These are phyloP conservation scores for Achlya flavicornis DNA, from an alignment of 2,888 invertebrate species.

Conservation along the genomic window DNA sequence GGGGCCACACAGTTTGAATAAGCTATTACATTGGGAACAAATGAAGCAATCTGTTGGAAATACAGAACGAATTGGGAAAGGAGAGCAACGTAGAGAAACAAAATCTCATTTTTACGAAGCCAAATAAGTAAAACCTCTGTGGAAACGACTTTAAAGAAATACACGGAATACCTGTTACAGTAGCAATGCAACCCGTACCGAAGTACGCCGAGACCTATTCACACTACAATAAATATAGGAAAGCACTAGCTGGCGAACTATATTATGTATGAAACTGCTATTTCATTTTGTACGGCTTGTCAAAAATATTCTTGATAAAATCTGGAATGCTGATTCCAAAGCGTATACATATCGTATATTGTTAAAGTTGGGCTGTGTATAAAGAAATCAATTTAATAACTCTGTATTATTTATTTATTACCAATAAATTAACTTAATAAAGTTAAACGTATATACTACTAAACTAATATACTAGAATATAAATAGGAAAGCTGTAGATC, in stretches of 20 bases:
- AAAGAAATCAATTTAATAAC: no score
- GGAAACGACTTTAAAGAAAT: conserved; percentile 35
- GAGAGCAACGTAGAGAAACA: conserved; percentile 43
- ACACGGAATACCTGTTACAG: conserved; percentile 39
- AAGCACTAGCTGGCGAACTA: conserved; percentile 13
- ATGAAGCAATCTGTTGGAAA: conserved; percentile 15
- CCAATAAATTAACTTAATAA: no score
- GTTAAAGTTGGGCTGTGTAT: no score
- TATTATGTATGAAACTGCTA: conserved; percentile 7
- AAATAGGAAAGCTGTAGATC: background rate
- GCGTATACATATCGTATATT: background rate
- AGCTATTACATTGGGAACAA: conserved; percentile 10
- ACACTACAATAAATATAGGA: conserved; percentile 22
- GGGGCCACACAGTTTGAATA: conserved; percentile 11
- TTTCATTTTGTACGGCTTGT: background rate
- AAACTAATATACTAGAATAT: no score
- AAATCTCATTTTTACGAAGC: conserved; percentile 49
- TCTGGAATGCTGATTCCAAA: background rate
- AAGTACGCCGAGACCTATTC: conserved; percentile 15
- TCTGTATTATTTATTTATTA: no score
- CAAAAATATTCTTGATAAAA: conserved; percentile 3
- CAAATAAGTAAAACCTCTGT: conserved; percentile 25
- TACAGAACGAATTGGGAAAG: conserved; percentile 29
- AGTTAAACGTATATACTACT: no score
- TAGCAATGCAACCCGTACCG: conserved; percentile 21